Base-by-base conservation (phyloP, 2,113 vertebrate genomes). In the Cathartes aura region DNA sequence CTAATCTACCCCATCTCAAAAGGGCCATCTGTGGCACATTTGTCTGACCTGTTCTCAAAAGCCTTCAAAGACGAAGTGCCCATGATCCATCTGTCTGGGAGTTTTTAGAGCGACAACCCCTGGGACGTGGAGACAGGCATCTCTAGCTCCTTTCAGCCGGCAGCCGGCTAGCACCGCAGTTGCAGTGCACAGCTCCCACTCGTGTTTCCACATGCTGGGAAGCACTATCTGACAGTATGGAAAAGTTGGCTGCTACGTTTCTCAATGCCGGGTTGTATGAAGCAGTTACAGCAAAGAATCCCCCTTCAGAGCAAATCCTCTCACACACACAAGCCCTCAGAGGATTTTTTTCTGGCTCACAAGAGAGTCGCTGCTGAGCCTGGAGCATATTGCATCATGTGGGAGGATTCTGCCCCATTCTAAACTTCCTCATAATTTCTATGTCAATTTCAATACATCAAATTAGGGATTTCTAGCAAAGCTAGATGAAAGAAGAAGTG, bases 401-500 rank as follows among this genome's bases (percentile, higher is more conserved):
- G 76, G 94, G 91, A 96, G 80, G 82, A 78, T 81, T 91, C 87
- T 0, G 1, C 47, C 71, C 80, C 83, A 3, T 73, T 75, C 78
- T 55, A 30, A 87, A n/a, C 52, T 84, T 81, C 72, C 59, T 91
- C 68, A 70, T 80, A 66, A 96, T 94, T 95, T 96, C 63, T 70
- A 4, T 87, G 89, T 87, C 94, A 86, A 38, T 83, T 87, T 50
- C 52, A 92, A 83, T 81, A 62, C 21, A 91, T 71, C 89, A 94
- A 78, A 87, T 83, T 36, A 83, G 82, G 45, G 45, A 55, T 74
- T 91, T 95, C 82, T 74, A 94, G 80, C 60, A 84, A 89, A 89
- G 60, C 42, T 79, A 47, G 60, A 32, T 56, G 47, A 60, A 93
- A 71, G 26, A 75, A 95, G 84, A 93, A 87, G 21, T 5, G 3